Evolutionary conservation across 2,888 invertebrate genomes (phyloP), one percentile per base, ranked within the genome.

Genomic region (Cephonodes hylas): DNA sequence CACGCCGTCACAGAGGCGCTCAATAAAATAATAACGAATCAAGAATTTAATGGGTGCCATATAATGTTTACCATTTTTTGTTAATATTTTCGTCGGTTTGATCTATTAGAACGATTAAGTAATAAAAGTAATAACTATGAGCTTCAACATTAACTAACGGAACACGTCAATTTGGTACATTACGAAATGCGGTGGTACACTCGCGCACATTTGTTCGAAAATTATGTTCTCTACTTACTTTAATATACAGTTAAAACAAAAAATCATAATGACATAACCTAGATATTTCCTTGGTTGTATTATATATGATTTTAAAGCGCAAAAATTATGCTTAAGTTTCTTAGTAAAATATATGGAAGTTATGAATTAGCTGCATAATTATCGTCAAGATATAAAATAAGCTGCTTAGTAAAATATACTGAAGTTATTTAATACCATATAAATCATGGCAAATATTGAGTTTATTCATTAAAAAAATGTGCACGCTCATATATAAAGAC

Each of bases 91-190:
- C 74, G 78, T 75, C 66, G 72, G 66, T 74, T 70, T 79, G 76
- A 80, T 80, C 81, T 80, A 84, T 82, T 75, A 79, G 77, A 79
- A 75, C 76, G 72, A 88, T 88, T 88, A 88, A 85, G 86, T 86
- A 85, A 89, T 89, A 88, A 88, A 86, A 81, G 76, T 83, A 81
- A 87, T 86, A 75, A 74, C 76, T 75, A 65, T 71, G 74, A 80
- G 77, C 79, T 79, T 68, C 72, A 68, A 73, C 74, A 76, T 83
- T 82, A 84, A 77, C 66, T 79, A 86, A 87, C 85, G 85, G 86
- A 80, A 83, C 81, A 76, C 74, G 77, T 76, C 81, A 81, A 86
- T 86, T 86, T 85, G 69, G 72, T 72, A 65, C 75, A 71, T 77
- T 77, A 42, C 57, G 38, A 56, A 56, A 58, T 38, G n/a, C 8